Evolutionary conservation across 2,797 vertebrate genomes (phyloP), one percentile per base, ranked within the genome.

Genomic region (Poecilia wingei): DNA sequence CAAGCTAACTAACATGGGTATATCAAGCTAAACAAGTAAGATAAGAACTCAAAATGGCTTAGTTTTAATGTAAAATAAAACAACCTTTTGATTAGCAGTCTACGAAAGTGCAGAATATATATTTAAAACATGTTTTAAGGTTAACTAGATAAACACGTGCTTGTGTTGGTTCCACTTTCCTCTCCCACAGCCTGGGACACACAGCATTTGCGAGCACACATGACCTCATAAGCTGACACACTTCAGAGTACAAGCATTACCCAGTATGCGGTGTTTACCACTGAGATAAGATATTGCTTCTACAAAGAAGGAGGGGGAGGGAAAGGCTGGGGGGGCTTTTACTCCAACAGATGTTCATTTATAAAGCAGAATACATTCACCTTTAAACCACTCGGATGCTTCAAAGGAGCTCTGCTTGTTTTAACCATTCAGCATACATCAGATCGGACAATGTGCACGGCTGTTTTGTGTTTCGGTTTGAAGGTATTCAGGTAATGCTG

Each of bases 181-280:
- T 77, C 77, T 76, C 75, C 73, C 78, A 79, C 47, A 81, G 83
- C 49, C 36, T 28, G 41, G 51, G 79, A 87, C 51, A 74, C 49
- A 75, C 45, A 86, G 64, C 64, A 77, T 78, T 12, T 82, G 61
- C 53, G 64, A 83, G 28, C 18, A 53, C 70, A 77, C 69, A 69
- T 53, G 71, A 84, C 82, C 79, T 85, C 73, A 79, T 61, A 80
- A 81, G 82, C 85, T 41, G 88, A 84, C 87, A 84, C 75, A 85
- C 79, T 85, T 80, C 80, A 76, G 66, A 82, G 78, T 74, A 86
- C 83, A 87, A 82, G 76, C 76, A 61, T 79, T 88, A 89, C 90
- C 82, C 84, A 89, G 87, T 82, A 90, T 91, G 76, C 55, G 88
- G 88, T 91, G 87, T 93, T 91, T 91, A 89, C 83, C 14, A 28